phyloP scores from a whole-genome alignment of 2,888 invertebrate genomes.

The Sipha maydis region DNA sequence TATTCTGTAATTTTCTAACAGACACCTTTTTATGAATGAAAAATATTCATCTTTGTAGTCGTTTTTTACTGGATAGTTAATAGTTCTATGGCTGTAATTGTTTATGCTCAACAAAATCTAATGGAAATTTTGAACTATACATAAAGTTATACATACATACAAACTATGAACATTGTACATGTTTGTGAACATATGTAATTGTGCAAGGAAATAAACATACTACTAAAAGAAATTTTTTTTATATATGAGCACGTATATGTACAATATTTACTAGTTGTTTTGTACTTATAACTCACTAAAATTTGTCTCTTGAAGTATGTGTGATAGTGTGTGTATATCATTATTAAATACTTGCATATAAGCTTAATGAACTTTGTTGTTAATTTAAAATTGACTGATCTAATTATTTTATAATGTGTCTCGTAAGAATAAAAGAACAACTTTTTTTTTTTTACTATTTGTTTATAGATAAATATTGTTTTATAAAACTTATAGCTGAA shows the following conservation, averaged over 20 bases:
- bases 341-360: constrained; percentile 1
- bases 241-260: background rate
- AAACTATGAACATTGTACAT: background rate
- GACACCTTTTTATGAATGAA: background rate
- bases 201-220: background rate
- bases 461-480: constrained; percentile 7
- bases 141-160: background rate
- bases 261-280: background rate
- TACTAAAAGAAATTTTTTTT: background rate
- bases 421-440: background rate
- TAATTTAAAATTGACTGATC: constrained; percentile 45
- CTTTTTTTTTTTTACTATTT: background rate
- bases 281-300: background rate
- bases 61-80: background rate
- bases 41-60: constrained; percentile 1
- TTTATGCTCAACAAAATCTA: constrained; percentile 12
- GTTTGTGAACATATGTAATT: background rate
- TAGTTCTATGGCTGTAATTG: background rate
- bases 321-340: background rate
- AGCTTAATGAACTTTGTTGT: constrained; percentile 13
- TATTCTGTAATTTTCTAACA: background rate
- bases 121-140: background rate
- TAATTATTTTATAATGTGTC: constrained; percentile 30
- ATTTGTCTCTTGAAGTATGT: background rate
- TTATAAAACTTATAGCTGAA: background rate